phyloP scores from a whole-genome alignment of 2,888 invertebrate genomes.

The Bembecia ichneumoniformis region DNA sequence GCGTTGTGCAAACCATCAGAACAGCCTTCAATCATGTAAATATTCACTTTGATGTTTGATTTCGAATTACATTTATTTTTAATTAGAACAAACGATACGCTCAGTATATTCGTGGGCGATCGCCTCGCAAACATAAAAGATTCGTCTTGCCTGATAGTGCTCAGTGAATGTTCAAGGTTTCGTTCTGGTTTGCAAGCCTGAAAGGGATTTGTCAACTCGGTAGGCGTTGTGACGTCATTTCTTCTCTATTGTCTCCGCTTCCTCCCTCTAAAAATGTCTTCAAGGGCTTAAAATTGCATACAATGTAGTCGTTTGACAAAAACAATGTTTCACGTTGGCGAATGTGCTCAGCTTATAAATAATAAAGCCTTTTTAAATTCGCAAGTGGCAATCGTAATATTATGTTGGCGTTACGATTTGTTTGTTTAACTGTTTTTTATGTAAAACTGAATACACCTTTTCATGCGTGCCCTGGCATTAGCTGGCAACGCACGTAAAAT shows the following conservation, averaged over 20 bases:
- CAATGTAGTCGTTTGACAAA: too few species aligned
- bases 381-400: too few species aligned
- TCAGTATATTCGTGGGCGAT: conserved; percentile 51
- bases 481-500: conserved; percentile 26
- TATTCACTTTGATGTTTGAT: not conserved
- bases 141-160: conserved; percentile 55
- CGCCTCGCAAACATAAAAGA: conserved; percentile 42
- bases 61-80: too few species aligned
- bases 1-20: too few species aligned
- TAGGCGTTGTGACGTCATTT: conserved; percentile 46
- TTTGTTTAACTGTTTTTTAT: not conserved
- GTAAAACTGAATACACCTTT: too few species aligned
- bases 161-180: conserved; percentile 70
- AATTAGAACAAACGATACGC: conserved; percentile 14
- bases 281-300: too few species aligned
- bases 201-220: conserved; percentile 64
- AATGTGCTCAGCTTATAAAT: too few species aligned
- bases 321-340: too few species aligned
- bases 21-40: not conserved
- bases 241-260: conserved; percentile 24
- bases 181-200: conserved; percentile 57
- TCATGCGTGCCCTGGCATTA: conserved; percentile 12
- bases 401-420: too few species aligned
- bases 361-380: too few species aligned
- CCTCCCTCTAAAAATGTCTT: not conserved